Conservation (phyloP, 1,140 invertebrate species). For the Bombus haemorrhoidalis region DNA sequence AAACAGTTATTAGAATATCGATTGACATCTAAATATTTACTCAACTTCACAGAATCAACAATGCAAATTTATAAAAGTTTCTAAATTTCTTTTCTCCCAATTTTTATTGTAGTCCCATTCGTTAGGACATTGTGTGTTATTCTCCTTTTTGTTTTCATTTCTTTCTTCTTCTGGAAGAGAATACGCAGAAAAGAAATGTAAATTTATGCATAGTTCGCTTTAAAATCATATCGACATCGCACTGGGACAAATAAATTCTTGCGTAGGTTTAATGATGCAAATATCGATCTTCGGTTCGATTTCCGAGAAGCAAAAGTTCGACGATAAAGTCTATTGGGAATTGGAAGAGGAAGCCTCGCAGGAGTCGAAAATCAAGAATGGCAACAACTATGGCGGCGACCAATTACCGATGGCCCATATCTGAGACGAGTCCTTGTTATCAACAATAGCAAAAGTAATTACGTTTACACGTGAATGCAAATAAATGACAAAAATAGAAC, state of each 20-base stretch:
- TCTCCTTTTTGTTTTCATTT: background rate
- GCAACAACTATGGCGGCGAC: constrained; percentile 59
- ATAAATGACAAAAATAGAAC: background rate
- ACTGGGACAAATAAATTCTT: background rate
- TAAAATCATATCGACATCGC: no score
- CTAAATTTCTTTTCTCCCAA: background rate
- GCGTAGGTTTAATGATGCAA: constrained; percentile 78
- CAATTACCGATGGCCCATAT: constrained; percentile 77
- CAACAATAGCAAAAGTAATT: background rate
- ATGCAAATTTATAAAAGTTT: background rate
- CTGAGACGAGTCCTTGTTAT: constrained; percentile 41
- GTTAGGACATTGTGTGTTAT: no score
- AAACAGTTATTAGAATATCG: background rate
- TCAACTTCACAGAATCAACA: background rate
- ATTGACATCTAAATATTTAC: background rate
- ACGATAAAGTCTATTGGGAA: constrained; percentile 81
- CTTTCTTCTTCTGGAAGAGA: background rate
- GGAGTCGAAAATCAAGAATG: constrained; percentile 67
- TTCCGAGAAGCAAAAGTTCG: constrained; percentile 79
- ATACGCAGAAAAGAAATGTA: background rate
- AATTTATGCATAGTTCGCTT: background rate
- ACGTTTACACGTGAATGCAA: background rate
- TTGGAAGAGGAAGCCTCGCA: constrained; percentile 74
- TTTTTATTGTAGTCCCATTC: background rate
- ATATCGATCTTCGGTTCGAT: constrained; percentile 78